Evolutionary conservation across 2,113 vertebrate species (phyloP).

Genomic region (Cyanistes caeruleus): DNA sequence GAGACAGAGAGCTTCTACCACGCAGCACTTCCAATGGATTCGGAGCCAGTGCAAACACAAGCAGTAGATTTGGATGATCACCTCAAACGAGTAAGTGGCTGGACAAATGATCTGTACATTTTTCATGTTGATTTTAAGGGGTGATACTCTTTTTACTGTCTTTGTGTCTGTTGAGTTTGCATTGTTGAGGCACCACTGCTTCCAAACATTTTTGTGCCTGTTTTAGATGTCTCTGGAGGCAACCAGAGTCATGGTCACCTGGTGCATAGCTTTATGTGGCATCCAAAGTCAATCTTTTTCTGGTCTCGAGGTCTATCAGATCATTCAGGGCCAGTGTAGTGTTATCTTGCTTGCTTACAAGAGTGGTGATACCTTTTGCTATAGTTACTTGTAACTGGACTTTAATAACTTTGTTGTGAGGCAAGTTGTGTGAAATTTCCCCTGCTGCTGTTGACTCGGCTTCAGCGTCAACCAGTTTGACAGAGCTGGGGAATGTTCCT

Average conservation of each 20-base stretch:
- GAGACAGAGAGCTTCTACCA: not conserved
- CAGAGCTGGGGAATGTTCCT: not conserved
- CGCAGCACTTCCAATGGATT: not conserved
- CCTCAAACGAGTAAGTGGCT: slow-evolving; percentile 59
- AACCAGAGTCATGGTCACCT: not conserved
- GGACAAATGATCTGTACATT: not conserved
- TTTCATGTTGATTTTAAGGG: accelerated
- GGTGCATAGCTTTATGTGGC: not conserved
- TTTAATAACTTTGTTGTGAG: not conserved
- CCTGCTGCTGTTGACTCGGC: not conserved
- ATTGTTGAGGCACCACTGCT: not conserved
- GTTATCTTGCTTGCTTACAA: not conserved
- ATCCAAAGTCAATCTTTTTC: not conserved
- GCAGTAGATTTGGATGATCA: not conserved
- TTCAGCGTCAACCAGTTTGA: not conserved
- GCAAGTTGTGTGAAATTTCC: not conserved
- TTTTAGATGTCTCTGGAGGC: not conserved
- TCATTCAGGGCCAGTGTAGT: not conserved
- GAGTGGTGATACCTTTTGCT: not conserved
- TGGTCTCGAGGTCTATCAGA: not conserved
- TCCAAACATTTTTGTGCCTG: not conserved
- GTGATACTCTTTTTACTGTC: not conserved
- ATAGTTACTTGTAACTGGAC: not conserved
- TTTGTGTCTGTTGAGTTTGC: not conserved
- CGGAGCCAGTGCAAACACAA: not conserved